Evolutionary conservation across 2,113 vertebrate species (phyloP).

Genomic region (Camelus dromedarius): DNA sequence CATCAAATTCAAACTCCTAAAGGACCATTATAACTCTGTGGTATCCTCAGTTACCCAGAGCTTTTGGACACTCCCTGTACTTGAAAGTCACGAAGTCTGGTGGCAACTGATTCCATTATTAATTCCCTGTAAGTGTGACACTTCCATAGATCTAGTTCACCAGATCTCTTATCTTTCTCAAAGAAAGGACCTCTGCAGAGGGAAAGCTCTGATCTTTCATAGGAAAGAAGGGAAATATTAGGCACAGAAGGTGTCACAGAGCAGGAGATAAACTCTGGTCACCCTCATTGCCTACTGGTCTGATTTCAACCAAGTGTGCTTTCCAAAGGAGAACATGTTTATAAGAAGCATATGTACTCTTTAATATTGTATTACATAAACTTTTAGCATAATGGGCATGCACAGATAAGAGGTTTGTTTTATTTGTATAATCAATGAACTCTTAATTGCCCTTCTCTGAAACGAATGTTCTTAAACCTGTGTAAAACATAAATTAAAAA

Average conservation of each 20-base stretch:
- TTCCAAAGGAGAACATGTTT: not conserved
- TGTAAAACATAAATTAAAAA: slow-evolving; percentile 57
- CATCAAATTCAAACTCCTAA: not conserved
- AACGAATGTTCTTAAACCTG: slow-evolving; percentile 1
- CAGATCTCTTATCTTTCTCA: not conserved
- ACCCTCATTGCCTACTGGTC: not conserved
- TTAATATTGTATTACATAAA: slow-evolving; percentile 2
- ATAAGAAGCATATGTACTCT: not conserved
- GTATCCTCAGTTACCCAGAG: not conserved
- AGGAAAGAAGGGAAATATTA: not conserved
- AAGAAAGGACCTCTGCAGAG: not conserved
- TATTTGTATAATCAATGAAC: slow-evolving; percentile 36
- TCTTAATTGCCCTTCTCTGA: slow-evolving; percentile 46
- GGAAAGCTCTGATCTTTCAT: not conserved
- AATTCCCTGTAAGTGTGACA: not conserved
- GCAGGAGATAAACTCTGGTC: not conserved
- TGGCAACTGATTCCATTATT: not conserved
- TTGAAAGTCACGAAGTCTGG: not conserved
- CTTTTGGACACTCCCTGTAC: not conserved
- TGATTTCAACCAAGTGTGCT: not conserved
- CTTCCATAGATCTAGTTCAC: not conserved
- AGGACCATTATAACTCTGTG: not conserved
- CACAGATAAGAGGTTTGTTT: slow-evolving; percentile 1
- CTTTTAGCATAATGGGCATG: slow-evolving; percentile 1
- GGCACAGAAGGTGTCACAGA: not conserved